Evolutionary conservation across 2,888 invertebrate species (phyloP).

Genomic region (Brachyptera putata): DNA sequence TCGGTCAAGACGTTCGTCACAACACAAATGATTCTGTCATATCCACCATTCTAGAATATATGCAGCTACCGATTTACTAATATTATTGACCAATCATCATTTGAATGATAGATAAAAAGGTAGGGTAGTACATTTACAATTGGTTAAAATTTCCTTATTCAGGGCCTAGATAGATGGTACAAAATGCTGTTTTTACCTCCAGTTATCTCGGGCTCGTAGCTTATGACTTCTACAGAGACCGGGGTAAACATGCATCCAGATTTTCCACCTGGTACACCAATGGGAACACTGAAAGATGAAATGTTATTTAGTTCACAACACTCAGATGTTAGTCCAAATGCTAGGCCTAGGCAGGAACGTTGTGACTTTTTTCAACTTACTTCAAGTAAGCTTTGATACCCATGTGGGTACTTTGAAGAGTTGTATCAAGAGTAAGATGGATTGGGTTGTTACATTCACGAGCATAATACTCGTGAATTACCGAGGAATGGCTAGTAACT

Average conservation of each 20-base stretch:
- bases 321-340: too few species aligned
- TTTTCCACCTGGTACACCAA: conserved; percentile 92
- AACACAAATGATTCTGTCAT: too few species aligned
- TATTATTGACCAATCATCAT: too few species aligned
- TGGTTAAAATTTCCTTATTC: too few species aligned
- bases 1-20: too few species aligned
- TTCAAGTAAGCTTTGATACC: conserved; percentile 89
- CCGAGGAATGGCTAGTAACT: conserved; percentile 94
- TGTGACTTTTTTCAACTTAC: conserved; percentile 40
- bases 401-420: conserved; percentile 82
- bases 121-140: too few species aligned
- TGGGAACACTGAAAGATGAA: conserved; percentile 59
- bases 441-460: conserved; percentile 92
- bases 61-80: too few species aligned
- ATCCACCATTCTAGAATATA: too few species aligned
- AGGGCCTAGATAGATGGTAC: too few species aligned
- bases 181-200: too few species aligned
- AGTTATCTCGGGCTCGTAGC: conserved; percentile 84
- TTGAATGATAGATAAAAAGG: too few species aligned
- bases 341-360: background rate
- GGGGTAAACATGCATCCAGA: conserved; percentile 96
- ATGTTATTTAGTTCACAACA: too few species aligned
- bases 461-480: conserved; percentile 96
- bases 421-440: conserved; percentile 93
- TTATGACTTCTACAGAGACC: conserved; percentile 80